Evolutionary conservation across 1,140 invertebrate species (phyloP).

Genomic region (Heliconius eleuchia): DNA sequence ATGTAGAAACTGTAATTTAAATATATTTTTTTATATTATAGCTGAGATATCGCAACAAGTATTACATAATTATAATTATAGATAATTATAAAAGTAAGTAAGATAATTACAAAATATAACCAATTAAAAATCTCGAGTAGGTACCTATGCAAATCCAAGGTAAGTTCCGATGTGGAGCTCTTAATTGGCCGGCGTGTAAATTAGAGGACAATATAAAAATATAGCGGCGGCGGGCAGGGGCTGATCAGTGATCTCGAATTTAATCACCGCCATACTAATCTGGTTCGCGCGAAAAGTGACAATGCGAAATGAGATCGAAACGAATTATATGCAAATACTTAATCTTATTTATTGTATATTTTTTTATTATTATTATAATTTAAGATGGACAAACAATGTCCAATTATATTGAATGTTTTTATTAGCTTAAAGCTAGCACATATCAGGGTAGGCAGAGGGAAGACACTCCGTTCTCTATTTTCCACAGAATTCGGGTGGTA

Average conservation of each 20-base stretch:
- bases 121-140: conserved; percentile 61
- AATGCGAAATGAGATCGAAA: conserved; percentile 21
- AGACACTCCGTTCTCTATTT: too few species aligned
- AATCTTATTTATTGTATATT: conserved; percentile 3
- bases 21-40: too few species aligned
- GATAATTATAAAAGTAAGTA: conserved; percentile 14
- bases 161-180: conserved; percentile 50
- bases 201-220: conserved; percentile 66
- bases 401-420: not conserved
- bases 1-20: too few species aligned
- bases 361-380: not conserved
- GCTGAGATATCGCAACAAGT: not conserved
- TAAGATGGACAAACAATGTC: not conserved
- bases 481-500: too few species aligned
- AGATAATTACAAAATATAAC: conserved; percentile 37
- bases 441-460: too few species aligned
- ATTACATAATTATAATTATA: too few species aligned
- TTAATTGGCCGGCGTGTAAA: conserved; percentile 71
- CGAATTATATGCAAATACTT: conserved; percentile 11
- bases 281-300: conserved; percentile 43
- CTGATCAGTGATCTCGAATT: conserved; percentile 45
- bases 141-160: conserved; percentile 48
- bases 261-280: conserved; percentile 56
- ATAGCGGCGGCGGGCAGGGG: conserved; percentile 43
- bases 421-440: too few species aligned